Percentiles rank a stretch among this genome's conserved stretches.
phyloP scores from a whole-genome alignment of 2,888 invertebrate species.

The Operophtera brumata region DNA sequence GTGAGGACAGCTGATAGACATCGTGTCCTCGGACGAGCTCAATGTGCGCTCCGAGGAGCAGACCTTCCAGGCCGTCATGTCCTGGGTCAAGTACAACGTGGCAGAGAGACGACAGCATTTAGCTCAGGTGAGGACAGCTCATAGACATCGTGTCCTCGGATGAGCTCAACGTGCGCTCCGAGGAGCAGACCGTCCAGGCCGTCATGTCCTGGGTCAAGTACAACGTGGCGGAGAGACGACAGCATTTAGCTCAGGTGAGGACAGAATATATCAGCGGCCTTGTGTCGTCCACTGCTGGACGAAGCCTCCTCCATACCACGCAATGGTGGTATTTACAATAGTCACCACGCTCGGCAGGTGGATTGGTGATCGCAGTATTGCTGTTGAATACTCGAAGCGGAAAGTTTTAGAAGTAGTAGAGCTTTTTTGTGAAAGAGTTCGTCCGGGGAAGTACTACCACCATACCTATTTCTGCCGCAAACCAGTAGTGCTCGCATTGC shows the following conservation, averaged over 20 bases:
- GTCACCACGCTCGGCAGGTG: no score
- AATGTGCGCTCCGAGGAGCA: slow-evolving; percentile 99
- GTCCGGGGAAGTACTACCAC: no score
- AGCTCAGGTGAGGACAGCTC: slow-evolving; percentile 87
- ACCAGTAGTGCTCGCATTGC: no score
- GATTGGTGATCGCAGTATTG: no score
- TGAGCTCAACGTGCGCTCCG: slow-evolving; percentile 97
- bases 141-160: slow-evolving; percentile 99
- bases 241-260: slow-evolving; percentile 92
- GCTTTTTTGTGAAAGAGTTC: no score
- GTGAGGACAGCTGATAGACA: slow-evolving; percentile 90
- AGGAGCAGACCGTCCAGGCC: slow-evolving; percentile 98
- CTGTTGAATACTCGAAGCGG: no score
- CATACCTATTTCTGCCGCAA: no score
- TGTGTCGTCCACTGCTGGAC: no score
- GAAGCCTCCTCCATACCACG: no score
- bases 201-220: slow-evolving; percentile 99
- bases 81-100: slow-evolving; percentile 98
- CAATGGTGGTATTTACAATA: no score
- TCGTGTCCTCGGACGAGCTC: slow-evolving; percentile 98
- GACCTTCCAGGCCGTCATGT: slow-evolving; percentile 98
- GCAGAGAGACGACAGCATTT: slow-evolving; percentile 94
- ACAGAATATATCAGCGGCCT: no score
- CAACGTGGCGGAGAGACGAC: slow-evolving; percentile 94
- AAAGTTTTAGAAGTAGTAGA: no score